Percentiles rank a stretch among this genome's conserved stretches.
phyloP scores from a whole-genome alignment of 2,113 vertebrate genomes.

The Pterocles orientalis region DNA sequence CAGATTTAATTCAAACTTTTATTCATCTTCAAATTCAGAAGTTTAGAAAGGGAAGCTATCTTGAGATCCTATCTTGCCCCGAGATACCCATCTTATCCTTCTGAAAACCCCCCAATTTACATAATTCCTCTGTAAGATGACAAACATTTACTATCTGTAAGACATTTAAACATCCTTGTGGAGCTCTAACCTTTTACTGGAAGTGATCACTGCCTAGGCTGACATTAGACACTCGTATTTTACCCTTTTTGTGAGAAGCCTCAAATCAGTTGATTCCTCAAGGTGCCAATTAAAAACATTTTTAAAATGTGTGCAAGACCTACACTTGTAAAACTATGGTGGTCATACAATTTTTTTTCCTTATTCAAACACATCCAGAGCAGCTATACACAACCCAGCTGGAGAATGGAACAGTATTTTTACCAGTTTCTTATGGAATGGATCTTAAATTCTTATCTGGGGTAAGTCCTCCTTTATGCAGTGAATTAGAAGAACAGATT shows the following conservation, averaged over 20 bases:
- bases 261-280: neutral
- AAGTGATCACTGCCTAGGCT: neutral
- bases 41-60: neutral
- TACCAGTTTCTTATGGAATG: neutral
- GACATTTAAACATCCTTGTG: neutral
- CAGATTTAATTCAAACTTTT: neutral
- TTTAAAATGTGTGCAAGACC: neutral
- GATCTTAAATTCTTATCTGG: neutral
- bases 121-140: neutral
- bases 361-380: neutral
- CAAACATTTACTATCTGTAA: neutral
- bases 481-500: neutral
- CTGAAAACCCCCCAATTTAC: neutral
- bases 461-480: accelerated
- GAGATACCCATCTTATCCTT: neutral
- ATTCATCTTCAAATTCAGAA: neutral
- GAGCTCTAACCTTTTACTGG: neutral
- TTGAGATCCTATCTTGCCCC: neutral
- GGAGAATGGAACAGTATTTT: neutral
- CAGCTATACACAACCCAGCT: neutral
- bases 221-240: neutral
- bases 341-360: neutral
- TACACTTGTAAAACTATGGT: neutral
- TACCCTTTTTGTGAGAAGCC: neutral
- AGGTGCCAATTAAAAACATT: neutral